Evolutionary conservation across 1,140 invertebrate genomes (phyloP).

Genomic region (Neoseiulus cucumeris): DNA sequence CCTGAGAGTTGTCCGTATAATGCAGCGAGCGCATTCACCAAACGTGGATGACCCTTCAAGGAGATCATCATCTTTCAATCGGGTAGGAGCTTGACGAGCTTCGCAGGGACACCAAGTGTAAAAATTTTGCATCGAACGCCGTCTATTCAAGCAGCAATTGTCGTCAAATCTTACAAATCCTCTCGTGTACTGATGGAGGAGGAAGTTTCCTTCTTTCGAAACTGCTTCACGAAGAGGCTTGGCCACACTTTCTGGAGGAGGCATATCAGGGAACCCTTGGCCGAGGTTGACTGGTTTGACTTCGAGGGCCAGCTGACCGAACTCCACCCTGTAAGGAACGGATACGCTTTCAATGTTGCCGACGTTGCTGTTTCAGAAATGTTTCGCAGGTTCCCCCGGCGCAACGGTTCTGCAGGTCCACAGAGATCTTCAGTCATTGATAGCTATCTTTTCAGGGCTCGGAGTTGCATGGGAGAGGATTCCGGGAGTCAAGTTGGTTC

Average conservation of each 20-base stretch:
- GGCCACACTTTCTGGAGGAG: slow-evolving; percentile 59
- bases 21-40: slow-evolving; percentile 61
- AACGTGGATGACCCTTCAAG: slow-evolving; percentile 67
- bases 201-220: slow-evolving; percentile 42
- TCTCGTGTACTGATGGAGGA: slow-evolving; percentile 67
- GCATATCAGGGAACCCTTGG: slow-evolving; percentile 91
- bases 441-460: too few relatives aligned
- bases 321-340: slow-evolving; percentile 60
- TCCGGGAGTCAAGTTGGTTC: too few relatives aligned
- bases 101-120: too few relatives aligned
- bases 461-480: too few relatives aligned
- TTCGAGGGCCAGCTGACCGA: slow-evolving; percentile 61
- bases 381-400: too few relatives aligned
- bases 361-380: too few relatives aligned
- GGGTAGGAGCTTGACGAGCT: too few relatives aligned
- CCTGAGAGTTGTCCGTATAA: slow-evolving; percentile 60
- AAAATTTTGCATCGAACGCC: too few relatives aligned
- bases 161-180: slow-evolving; percentile 30
- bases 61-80: slow-evolving; percentile 18
- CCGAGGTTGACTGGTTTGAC: slow-evolving; percentile 85
- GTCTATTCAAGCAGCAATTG: too few relatives aligned
- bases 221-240: slow-evolving; percentile 47
- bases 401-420: too few relatives aligned
- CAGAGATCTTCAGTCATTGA: too few relatives aligned
- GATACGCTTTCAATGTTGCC: too few relatives aligned